Conservation (phyloP, 1,140 invertebrate genomes). For the Cyphomyrmex costatus region DNA sequence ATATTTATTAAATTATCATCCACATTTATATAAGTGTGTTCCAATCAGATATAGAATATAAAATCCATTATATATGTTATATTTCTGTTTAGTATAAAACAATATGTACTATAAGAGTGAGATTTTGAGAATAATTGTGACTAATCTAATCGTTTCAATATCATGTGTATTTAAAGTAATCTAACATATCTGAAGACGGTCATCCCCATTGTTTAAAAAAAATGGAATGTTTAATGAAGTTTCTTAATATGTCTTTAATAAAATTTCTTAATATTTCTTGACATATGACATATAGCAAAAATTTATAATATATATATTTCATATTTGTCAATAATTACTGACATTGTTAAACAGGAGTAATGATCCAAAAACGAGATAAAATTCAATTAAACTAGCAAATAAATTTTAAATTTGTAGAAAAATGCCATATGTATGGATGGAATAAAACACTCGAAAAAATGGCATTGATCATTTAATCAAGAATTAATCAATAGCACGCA, state of each 20-base stretch:
- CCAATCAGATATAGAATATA: conserved; percentile 38
- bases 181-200: neutral
- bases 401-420: neutral
- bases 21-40: conserved; percentile 44
- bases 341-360: neutral
- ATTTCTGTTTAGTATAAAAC: conserved; percentile 66
- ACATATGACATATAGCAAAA: neutral
- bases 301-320: conserved; percentile 16
- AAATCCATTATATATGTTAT: conserved; percentile 43
- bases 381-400: conserved; percentile 5
- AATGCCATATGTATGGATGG: neutral
- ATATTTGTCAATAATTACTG: neutral
- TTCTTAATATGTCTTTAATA: neutral
- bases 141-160: conserved; percentile 57
- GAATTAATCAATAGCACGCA: conserved; percentile 3
- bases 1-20: conserved; percentile 43
- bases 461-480: neutral
- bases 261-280: neutral
- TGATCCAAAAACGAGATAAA: neutral
- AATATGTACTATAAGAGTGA: conserved; percentile 58
- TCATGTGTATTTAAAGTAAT: neutral
- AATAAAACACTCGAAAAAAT: conserved; percentile 4
- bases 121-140: conserved; percentile 57
- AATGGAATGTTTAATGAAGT: neutral
- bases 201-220: neutral